Conservation (phyloP, 2,888 invertebrate species). For the Caenorhabditis drosophilae region DNA sequence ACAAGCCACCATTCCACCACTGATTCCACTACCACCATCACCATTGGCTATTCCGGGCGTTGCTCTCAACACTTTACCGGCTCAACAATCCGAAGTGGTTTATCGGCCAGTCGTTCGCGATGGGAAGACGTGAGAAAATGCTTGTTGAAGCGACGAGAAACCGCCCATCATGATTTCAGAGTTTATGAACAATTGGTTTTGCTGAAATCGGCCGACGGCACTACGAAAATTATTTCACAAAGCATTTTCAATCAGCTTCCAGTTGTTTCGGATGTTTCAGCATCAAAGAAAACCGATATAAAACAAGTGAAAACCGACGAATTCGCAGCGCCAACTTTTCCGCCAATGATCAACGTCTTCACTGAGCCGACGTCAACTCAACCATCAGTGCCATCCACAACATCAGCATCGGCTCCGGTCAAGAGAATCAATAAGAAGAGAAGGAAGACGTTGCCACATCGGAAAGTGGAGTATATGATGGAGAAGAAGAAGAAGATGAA, state of each 20-base stretch:
- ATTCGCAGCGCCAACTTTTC: slow-evolving; percentile 33
- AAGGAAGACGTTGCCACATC: slow-evolving; percentile 16
- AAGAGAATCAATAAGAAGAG: background rate
- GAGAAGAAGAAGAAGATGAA: slow-evolving; percentile 32
- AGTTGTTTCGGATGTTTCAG: slow-evolving; percentile 5
- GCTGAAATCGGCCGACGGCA: slow-evolving; percentile 26
- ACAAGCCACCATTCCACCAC: slow-evolving; percentile 28
- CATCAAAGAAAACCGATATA: too few species aligned
- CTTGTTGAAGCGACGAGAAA: background rate
- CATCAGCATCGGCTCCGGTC: background rate
- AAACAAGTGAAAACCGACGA: slow-evolving; percentile 11
- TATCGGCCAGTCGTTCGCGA: slow-evolving; percentile 28
- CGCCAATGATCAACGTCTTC: slow-evolving; percentile 18
- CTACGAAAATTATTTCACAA: slow-evolving; percentile 21
- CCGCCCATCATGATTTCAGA: slow-evolving; percentile 7
- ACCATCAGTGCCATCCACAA: slow-evolving; percentile 6
- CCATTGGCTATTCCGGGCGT: slow-evolving; percentile 23
- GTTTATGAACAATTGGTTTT: slow-evolving; percentile 32
- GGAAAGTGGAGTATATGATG: slow-evolving; percentile 28
- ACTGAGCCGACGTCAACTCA: slow-evolving; percentile 11
- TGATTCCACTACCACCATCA: slow-evolving; percentile 33
- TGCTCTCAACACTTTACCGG: slow-evolving; percentile 19
- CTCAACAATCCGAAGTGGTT: slow-evolving; percentile 29
- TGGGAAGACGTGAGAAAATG: slow-evolving; percentile 24
- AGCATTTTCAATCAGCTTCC: slow-evolving; percentile 16